These are phyloP conservation scores for Phalacrocorax carbo DNA, from an alignment of 2,113 vertebrate species.

Conservation along the genomic window DNA sequence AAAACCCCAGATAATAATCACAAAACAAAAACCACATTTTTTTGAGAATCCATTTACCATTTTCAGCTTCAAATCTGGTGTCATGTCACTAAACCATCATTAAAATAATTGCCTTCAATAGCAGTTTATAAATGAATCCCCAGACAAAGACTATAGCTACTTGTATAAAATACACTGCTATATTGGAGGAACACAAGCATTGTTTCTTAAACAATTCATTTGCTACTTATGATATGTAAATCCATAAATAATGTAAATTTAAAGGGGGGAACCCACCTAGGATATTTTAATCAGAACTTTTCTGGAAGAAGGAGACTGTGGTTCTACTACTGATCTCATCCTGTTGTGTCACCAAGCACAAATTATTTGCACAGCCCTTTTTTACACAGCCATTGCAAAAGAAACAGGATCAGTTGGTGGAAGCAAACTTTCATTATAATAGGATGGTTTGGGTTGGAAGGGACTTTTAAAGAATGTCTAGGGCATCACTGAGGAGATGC, in stretches of 20 bases:
- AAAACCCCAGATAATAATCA: not conserved
- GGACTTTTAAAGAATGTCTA: slow-evolving; percentile 23
- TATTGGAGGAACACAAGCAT: not conserved
- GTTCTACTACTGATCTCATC: not conserved
- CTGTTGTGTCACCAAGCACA: not conserved
- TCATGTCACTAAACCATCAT: not conserved
- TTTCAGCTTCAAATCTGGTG: not conserved
- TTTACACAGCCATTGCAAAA: not conserved
- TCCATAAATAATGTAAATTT: not conserved
- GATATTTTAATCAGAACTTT: not conserved
- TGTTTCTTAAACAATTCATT: not conserved
- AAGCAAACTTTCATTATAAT: slow-evolving; percentile 65
- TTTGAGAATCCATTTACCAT: not conserved
- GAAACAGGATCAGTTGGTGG: not conserved
- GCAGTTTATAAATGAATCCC: not conserved
- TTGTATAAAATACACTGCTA: not conserved
- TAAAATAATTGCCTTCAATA: not conserved
- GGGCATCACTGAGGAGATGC: slow-evolving; percentile 25
- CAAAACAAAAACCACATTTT: not conserved
- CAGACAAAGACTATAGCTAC: not conserved
- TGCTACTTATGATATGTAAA: not conserved
- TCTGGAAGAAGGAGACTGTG: not conserved
- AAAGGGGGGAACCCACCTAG: not conserved
- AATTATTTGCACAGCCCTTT: not conserved
- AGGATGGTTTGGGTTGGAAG: not conserved